A percentile compares a stretch with the other conserved stretches of the same genome.
These are phyloP conservation scores for Stegodyphus dumicola DNA, from an alignment of 1,140 invertebrate species.

Conservation along the genomic window DNA sequence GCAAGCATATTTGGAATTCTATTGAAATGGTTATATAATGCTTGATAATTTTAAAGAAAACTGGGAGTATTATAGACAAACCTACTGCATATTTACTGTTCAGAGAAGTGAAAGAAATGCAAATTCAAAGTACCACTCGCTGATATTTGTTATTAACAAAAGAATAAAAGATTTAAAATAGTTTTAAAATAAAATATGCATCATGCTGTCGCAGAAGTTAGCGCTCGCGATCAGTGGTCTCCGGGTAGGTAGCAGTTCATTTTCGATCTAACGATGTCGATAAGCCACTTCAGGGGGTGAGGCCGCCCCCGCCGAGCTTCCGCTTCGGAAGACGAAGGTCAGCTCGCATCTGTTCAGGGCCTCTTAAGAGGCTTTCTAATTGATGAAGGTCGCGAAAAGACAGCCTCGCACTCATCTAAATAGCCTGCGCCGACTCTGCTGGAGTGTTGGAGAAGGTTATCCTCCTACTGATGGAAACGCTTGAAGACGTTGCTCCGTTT, in stretches of 20 bases:
- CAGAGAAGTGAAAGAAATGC: too few relatives aligned
- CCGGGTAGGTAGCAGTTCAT: background rate
- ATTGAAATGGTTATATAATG: too few relatives aligned
- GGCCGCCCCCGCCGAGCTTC: conserved; percentile 15
- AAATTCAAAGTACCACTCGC: too few relatives aligned
- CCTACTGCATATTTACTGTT: too few relatives aligned
- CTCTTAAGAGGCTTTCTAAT: background rate
- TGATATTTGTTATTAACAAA: too few relatives aligned
- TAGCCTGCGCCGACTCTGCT: background rate
- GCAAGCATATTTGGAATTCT: too few relatives aligned
- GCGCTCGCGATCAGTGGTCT: too few relatives aligned
- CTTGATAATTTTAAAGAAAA: too few relatives aligned
- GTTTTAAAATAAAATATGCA: too few relatives aligned
- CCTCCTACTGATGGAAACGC: background rate
- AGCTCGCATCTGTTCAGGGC: conserved; percentile 2
- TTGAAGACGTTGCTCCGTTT: background rate
- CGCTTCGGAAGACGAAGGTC: conserved; percentile 17
- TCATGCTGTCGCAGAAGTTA: too few relatives aligned
- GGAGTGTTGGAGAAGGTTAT: background rate
- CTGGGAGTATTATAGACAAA: too few relatives aligned
- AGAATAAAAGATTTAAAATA: too few relatives aligned
- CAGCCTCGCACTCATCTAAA: background rate
- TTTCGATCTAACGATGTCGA: conserved; percentile 23
- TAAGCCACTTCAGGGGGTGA: conserved; percentile 14
- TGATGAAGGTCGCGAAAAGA: conserved; percentile 11